Percentiles rank a stretch among this genome's conserved stretches.
phyloP scores from a whole-genome alignment of 2,888 invertebrate species.

The Stratiomys singularior region DNA sequence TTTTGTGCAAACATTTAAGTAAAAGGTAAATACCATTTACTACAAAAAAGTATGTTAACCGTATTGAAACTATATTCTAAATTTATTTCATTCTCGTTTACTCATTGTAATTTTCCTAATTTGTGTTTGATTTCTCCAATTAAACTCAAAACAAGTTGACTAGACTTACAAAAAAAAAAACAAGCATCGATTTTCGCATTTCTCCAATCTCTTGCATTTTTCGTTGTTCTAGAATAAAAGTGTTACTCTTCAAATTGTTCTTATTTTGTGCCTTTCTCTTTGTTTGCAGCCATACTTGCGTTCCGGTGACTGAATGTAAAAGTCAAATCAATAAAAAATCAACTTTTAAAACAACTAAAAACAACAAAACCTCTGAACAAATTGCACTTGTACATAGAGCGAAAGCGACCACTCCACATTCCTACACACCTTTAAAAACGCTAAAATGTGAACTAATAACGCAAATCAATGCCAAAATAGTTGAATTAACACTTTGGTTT shows the following conservation, averaged over 20 bases:
- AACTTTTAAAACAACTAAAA: constrained; percentile 48
- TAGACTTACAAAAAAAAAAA: background rate
- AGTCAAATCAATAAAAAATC: constrained; percentile 51
- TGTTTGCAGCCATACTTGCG: constrained; percentile 65
- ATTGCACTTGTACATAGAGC: constrained; percentile 45
- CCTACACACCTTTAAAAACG: constrained; percentile 12
- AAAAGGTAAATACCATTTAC: background rate
- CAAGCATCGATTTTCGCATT: background rate
- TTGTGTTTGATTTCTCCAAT: background rate
- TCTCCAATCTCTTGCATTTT: too few species aligned
- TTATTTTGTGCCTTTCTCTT: constrained; percentile 51
- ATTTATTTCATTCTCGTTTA: too few species aligned
- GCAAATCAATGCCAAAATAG: background rate
- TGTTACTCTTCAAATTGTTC: background rate
- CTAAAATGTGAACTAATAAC: constrained; percentile 35
- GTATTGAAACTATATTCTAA: too few species aligned
- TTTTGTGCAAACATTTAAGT: background rate
- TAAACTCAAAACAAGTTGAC: background rate
- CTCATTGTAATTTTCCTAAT: too few species aligned
- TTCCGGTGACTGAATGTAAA: constrained; percentile 65
- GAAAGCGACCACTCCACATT: constrained; percentile 10
- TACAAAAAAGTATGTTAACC: too few species aligned
- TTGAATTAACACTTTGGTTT: background rate
- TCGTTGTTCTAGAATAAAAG: background rate
- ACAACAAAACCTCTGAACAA: constrained; percentile 31